Percentiles rank a stretch among this genome's conserved stretches.
phyloP scores from a whole-genome alignment of 2,113 vertebrate genomes.

The Ophthalmolycus amberensis region DNA sequence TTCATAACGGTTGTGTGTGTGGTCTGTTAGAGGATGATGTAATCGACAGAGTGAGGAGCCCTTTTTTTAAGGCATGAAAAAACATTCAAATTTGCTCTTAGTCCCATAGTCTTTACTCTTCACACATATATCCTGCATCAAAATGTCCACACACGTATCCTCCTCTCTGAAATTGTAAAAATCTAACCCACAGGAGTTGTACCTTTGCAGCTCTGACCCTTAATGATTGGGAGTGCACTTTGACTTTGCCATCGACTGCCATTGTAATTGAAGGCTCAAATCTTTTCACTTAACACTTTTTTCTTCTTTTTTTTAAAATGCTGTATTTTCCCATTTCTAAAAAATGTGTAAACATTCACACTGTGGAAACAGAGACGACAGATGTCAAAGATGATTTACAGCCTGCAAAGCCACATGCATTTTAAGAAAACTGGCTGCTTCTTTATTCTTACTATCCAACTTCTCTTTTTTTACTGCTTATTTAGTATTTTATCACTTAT shows the following conservation, averaged over 20 bases:
- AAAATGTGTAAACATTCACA: background rate
- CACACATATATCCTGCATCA: background rate
- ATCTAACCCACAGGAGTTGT: background rate
- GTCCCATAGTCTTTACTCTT: background rate
- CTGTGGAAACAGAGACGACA: background rate
- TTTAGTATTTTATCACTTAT: background rate
- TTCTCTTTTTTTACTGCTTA: background rate
- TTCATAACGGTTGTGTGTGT: background rate
- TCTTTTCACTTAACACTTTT: background rate
- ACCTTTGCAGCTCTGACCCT: conserved; percentile 2
- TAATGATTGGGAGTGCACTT: background rate
- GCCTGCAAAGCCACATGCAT: conserved; percentile 1
- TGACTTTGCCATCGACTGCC: background rate
- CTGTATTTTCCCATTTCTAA: background rate
- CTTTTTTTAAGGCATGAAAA: background rate
- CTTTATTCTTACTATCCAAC: background rate
- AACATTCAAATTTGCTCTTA: background rate
- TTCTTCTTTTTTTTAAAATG: background rate
- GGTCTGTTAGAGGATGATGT: conserved; percentile 10
- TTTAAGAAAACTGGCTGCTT: background rate
- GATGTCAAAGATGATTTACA: conserved; percentile 8
- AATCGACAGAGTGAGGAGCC: background rate
- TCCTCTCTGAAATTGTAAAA: conserved; percentile 5
- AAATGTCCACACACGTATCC: background rate
- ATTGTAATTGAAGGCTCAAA: conserved; percentile 1